A percentile compares a stretch with the other conserved stretches of the same genome.
phyloP scores from a whole-genome alignment of 2,888 invertebrate species.

The Dendrolimus houi region DNA sequence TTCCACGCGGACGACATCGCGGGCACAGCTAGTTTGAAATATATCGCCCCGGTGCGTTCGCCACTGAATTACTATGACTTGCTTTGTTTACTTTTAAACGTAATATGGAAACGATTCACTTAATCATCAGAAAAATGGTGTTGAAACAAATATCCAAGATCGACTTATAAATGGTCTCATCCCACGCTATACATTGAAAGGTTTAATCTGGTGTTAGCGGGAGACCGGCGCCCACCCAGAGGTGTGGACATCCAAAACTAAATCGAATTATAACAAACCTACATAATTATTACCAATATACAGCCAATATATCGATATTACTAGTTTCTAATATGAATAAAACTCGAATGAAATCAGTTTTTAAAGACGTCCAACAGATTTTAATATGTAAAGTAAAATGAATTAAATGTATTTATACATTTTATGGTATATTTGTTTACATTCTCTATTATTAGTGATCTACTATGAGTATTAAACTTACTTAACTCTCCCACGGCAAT shows the following conservation, averaged over 20 bases:
- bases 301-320: conserved; percentile 11
- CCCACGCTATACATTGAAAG: conserved; percentile 54
- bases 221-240: conserved; percentile 68
- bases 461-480: conserved; percentile 28
- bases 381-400: conserved; percentile 34
- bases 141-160: conserved; percentile 54
- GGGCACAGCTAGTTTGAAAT: no score
- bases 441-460: conserved; percentile 41
- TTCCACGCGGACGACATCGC: no score
- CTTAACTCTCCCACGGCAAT: conserved; percentile 26
- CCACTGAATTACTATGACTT: conserved; percentile 2
- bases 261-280: conserved; percentile 58
- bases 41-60: no score
- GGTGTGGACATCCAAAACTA: conserved; percentile 62
- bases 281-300: conserved; percentile 16
- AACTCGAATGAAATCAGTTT: conserved; percentile 14
- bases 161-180: conserved; percentile 61
- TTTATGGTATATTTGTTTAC: conserved; percentile 44
- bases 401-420: conserved; percentile 43
- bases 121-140: conserved; percentile 49
- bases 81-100: conserved; percentile 1
- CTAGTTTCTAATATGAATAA: conserved; percentile 18
- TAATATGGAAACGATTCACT: conserved; percentile 41
- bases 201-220: conserved; percentile 59
- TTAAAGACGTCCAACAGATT: conserved; percentile 16